phyloP scores from a whole-genome alignment of 2,113 vertebrate species.

The Forbesichthys papilliferus region DNA sequence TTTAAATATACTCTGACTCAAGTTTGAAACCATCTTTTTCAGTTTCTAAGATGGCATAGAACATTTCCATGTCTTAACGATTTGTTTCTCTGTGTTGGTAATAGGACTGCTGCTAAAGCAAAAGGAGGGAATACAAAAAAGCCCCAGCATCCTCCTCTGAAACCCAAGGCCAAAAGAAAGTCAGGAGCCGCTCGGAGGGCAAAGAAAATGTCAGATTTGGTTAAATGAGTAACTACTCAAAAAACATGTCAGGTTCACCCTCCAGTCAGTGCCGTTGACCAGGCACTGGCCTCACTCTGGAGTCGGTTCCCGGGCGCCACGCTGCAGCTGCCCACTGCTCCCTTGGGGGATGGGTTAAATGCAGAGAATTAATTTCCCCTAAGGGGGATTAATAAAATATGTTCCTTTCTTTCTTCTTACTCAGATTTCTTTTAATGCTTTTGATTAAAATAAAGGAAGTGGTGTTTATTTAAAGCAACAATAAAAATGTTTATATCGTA shows the following conservation, averaged over 20 bases:
- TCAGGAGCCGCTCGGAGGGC: conserved; percentile 41
- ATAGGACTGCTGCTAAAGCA: neutral
- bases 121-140: conserved; percentile 16
- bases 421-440: too few relatives aligned
- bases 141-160: neutral
- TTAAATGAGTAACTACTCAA: neutral
- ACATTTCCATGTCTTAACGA: conserved; percentile 3
- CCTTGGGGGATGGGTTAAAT: too few relatives aligned
- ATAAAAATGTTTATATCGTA: too few relatives aligned
- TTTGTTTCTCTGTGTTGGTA: neutral
- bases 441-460: too few relatives aligned
- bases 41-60: neutral
- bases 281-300: too few relatives aligned
- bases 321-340: too few relatives aligned
- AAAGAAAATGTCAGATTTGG: conserved; percentile 34
- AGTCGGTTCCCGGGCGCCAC: too few relatives aligned
- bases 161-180: conserved; percentile 41
- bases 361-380: too few relatives aligned
- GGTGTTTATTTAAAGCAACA: too few relatives aligned
- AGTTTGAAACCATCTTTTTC: neutral
- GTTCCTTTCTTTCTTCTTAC: too few relatives aligned
- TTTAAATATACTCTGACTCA: neutral
- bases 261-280: too few relatives aligned
- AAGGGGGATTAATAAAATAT: too few relatives aligned
- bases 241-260: conserved; percentile 2